Evolutionary conservation across 2,888 invertebrate species (phyloP), one percentile per base, ranked within the genome.

Genomic region (Aquatica leii): DNA sequence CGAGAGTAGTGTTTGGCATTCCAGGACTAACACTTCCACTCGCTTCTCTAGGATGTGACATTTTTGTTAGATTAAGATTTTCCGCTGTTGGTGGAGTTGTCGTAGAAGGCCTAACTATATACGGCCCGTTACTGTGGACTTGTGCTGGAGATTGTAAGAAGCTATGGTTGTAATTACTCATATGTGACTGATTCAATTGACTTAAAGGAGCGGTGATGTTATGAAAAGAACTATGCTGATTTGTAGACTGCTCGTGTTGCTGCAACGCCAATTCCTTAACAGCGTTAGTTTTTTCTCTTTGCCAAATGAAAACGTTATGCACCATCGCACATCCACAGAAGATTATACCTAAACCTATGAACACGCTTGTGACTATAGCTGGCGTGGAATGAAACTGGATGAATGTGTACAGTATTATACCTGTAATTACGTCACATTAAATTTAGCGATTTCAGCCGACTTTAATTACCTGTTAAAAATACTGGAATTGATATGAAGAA

Each of bases 401-500:
- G 82, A 96, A 93, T 1, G 95, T 94, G 84, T 94, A 95, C 65
- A 96, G 86, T 74, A 96, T 94, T 82, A 96, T 91, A 71, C 94
- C 95, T 95, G 86, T 50, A 86, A 85, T 69, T 61, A 64, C 71
- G 40, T 37, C 40, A 20, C 17, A 21, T 11, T 55, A 48, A 18
- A 34, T 20, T 20, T 12, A 61, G 9, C 20, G 5, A 20, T 49
- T 20, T 12, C 4, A 1, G 21, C 14, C n/a, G 15, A 37, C 2
- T 14, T 17, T 40, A 14, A 34, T 41, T 83, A 95, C 95, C 94
- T 81, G 95, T 93, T 80, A 96, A 86, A 83, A 96, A 95, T 71
- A 95, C 92, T 71, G 96, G 96, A 84, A 97, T 94, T 61, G 96
- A 96, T 77, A 96, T 90, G 80, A 96, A 96, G 84, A 96, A 96